Percentiles rank a stretch among this genome's conserved stretches.
Evolutionary conservation across 2,797 vertebrate species (phyloP).

Genomic region (Petrocephalus sullivani): DNA sequence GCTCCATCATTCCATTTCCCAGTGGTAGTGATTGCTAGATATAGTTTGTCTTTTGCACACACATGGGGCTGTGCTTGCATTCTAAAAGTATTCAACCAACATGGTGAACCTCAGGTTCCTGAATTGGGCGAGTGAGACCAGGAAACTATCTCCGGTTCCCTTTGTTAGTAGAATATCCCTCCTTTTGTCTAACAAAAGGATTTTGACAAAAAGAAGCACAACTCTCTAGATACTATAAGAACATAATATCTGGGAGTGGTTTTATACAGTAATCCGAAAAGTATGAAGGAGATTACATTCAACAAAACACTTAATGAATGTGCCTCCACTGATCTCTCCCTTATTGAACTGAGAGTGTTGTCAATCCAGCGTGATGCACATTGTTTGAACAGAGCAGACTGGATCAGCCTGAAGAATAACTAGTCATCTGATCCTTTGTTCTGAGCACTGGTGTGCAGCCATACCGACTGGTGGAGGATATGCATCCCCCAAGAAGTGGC

Average conservation of each 20-base stretch:
- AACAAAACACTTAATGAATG: not conserved
- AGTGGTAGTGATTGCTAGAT: not conserved
- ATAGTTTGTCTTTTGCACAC: not conserved
- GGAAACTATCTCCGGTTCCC: not conserved
- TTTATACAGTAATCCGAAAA: not conserved
- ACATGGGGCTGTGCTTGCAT: not conserved
- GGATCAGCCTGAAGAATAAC: not conserved
- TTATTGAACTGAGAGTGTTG: not conserved
- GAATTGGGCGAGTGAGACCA: not conserved
- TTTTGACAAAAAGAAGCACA: not conserved
- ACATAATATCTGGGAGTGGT: constrained; percentile 2
- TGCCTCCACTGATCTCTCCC: not conserved
- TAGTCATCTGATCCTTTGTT: not conserved
- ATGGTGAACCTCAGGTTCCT: not conserved
- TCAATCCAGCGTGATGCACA: not conserved
- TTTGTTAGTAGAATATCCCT: not conserved
- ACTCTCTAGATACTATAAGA: not conserved
- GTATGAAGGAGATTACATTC: constrained; percentile 2
- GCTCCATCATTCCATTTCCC: not conserved
- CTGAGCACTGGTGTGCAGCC: not conserved
- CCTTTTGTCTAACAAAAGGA: not conserved
- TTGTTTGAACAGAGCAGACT: not conserved
- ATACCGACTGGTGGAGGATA: not conserved
- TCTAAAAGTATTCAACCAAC: not conserved
- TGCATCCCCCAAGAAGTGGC: not conserved